Evolutionary conservation across 2,888 invertebrate species (phyloP), one percentile per base, ranked within the genome.

Genomic region (Ochlodes sylvanus): DNA sequence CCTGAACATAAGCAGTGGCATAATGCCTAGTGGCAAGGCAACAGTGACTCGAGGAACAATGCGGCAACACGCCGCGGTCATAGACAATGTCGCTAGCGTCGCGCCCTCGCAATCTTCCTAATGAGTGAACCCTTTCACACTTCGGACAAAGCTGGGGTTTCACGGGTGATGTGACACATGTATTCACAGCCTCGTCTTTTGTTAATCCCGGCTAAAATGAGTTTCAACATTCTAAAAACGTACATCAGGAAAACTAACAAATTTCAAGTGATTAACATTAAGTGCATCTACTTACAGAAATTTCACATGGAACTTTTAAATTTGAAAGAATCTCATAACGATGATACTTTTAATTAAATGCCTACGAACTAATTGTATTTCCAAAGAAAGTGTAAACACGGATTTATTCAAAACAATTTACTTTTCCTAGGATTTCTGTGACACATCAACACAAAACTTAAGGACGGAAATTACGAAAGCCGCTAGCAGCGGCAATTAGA

Each of bases 41-140:
- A 81, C 82, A 83, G 79, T 79, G 78, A 78, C 74, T 77, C 73
- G 76, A 76, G 77, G 84, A 83, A 91, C 88, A 91, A 90, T 89
- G 80, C 83, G 78, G 75, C 79, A 80, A 76, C 80, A 79, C 73
- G 76, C 78, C 79, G 77, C 75, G 75, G 69, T 73, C 77, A 79
- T 76, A 88, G 82, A 90, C 89, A 89, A 82, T 89, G 55, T 87
- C 83, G 80, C 80, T 79, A 78, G 77, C 81, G 77, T 79, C 78
- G 81, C 87, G 86, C 92, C 90, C 91, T 88, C 86, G 92, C 93
- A 93, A 92, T 93, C 92, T 92, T 91, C 92, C 92, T 93, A 93
- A 93, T 92, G 93, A 93, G 90, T 90, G 90, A 88, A 84, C 90
- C 90, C 91, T 92, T 92, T 92, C 90, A 91, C 92, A 91, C 92